A percentile compares a stretch with the other conserved stretches of the same genome.
Conservation (phyloP, 2,113 vertebrate species). For the Apistogramma diplotaenia region DNA sequence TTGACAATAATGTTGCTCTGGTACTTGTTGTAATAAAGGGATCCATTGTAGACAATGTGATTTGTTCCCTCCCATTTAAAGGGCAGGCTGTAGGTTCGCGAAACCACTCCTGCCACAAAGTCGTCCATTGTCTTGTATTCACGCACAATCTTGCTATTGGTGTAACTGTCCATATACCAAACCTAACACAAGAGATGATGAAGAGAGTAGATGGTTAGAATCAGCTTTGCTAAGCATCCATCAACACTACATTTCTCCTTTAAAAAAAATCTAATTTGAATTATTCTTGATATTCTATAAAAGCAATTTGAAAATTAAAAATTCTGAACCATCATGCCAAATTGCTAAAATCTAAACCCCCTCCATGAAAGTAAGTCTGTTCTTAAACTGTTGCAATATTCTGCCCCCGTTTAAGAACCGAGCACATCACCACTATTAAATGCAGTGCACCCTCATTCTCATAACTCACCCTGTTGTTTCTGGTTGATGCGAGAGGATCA, state of each 20-base stretch:
- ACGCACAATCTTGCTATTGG: conserved; percentile 96
- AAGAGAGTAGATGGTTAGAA: not conserved
- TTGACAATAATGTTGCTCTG: conserved; percentile 98
- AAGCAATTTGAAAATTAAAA: not conserved
- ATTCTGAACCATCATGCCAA: fast-evolving
- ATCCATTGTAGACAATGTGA: conserved; percentile 96
- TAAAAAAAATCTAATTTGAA: not conserved
- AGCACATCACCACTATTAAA: conserved; percentile 2
- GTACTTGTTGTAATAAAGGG: conserved; percentile 98
- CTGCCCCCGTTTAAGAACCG: not conserved
- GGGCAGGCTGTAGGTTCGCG: conserved; percentile 94
- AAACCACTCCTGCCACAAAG: conserved; percentile 90
- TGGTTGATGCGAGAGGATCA: conserved; percentile 88
- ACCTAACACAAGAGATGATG: conserved; percentile 77
- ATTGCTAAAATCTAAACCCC: too few species aligned
- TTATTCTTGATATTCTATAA: not conserved
- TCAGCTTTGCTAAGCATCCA: not conserved
- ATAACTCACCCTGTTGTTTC: conserved; percentile 91
- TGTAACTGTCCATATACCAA: conserved; percentile 99
- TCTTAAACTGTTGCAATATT: not conserved
- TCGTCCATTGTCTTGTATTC: conserved; percentile 93
- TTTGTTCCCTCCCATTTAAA: conserved; percentile 99
- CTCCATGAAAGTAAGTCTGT: fast-evolving
- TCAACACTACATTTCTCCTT: not conserved
- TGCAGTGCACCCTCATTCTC: not conserved